Base-by-base conservation (phyloP, 2,797 vertebrate species). In the Siniperca undulata region DNA sequence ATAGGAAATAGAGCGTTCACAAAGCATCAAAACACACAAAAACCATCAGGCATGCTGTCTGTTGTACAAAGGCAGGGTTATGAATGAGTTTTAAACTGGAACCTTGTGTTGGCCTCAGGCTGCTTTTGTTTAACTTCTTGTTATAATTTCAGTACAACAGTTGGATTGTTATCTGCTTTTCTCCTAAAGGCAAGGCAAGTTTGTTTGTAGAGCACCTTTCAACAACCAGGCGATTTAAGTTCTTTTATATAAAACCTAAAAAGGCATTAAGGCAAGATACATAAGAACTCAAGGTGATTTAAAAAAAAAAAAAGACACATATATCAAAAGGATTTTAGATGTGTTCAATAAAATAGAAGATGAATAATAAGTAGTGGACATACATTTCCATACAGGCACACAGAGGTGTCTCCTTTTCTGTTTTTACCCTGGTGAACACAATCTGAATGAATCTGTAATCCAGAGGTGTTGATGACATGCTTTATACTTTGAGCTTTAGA, bases 361-460 rank as follows among this genome's bases (percentile, higher is more conserved):
- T 10, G 2, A 3, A 36, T 52, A 11, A 61, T 19, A 65, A 34
- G 14, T 3, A 7, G 13, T 56, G 9, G 58, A 9, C 19, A 12
- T 36, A 44, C 7, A 42, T 27, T 13, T 6, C 38, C 4, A 30
- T 30, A 30, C 30, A 30, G 53, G 0, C 5, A 34, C 11, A 1
- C 34, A 67, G 13, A 53, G 52, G 3, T 46, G 55, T 58, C 5
- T 71, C 48, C 0, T n/a, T 20, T 56, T 59, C 10, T n/a, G 22
- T 48, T 75, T 30, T 55, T 4, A 38, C 5, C 7, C 5, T 11
- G 5, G 10, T 62, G 36, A 71, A 50, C 44, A 30, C 48, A 50
- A 34, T 74, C 22, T 20, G 44, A 61, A 61, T 27, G 1, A 58
- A 69, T 20, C 48, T 70, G 12, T 70, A 74, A 75, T 74, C 69